These are phyloP conservation scores for Condylostylus longicornis DNA, from an alignment of 1,140 invertebrate genomes.

Conservation along the genomic window DNA sequence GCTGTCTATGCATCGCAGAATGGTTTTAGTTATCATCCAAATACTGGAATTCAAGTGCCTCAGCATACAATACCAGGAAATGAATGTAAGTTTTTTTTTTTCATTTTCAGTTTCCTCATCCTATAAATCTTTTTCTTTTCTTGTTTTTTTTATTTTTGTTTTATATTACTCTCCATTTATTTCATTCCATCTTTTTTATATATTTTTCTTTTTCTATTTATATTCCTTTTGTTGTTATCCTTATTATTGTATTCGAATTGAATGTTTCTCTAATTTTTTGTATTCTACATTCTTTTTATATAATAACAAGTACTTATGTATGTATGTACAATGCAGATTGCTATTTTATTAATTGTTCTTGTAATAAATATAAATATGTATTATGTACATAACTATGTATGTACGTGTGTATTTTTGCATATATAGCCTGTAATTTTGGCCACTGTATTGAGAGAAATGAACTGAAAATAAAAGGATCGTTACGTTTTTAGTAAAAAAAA, in stretches of 20 bases:
- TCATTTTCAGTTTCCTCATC: neutral
- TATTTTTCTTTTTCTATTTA: neutral
- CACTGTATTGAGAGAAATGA: no score
- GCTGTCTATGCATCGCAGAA: conserved; percentile 65
- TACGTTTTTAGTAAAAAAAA: no score
- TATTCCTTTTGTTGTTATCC: neutral
- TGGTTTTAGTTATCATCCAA: conserved; percentile 65
- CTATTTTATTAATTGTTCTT: neutral
- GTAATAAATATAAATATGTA: no score
- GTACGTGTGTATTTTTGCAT: no score
- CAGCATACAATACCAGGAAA: conserved; percentile 46
- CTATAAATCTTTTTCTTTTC: neutral
- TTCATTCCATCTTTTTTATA: neutral
- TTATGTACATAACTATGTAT: no score
- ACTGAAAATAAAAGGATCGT: no score
- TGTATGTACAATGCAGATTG: neutral
- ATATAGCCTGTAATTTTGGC: no score
- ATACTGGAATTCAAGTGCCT: conserved; percentile 34
- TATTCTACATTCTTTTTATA: neutral
- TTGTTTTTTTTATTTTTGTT: neutral
- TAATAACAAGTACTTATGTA: neutral
- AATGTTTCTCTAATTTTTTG: neutral
- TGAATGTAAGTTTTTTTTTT: conserved; percentile 45
- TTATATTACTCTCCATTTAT: neutral
- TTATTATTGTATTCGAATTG: no score